Conservation (phyloP, 2,797 vertebrate species). For the Gouania willdenowi region DNA sequence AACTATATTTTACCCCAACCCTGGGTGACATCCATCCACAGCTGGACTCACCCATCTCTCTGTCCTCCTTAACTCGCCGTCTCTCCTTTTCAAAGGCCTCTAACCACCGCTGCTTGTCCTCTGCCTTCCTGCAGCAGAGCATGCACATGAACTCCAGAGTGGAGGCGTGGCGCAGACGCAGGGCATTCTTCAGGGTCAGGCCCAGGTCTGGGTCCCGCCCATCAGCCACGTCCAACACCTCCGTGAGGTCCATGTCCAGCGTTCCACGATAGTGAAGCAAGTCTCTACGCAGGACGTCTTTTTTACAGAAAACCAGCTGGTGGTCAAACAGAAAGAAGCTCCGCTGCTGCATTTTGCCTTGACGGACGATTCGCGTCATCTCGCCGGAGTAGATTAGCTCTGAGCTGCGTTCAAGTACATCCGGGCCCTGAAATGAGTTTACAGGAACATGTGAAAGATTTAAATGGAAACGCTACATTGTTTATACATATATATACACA, state of each 20-base stretch:
- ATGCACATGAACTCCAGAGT: conserved; percentile 80
- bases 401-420: conserved; percentile 86
- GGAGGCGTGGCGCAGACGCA: conserved; percentile 79
- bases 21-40: conserved; percentile 24
- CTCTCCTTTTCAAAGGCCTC: conserved; percentile 86
- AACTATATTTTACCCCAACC: no score
- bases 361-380: conserved; percentile 82
- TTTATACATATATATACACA: no score
- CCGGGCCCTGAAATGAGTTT: conserved; percentile 45
- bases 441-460: background rate
- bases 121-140: conserved; percentile 87
- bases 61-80: conserved; percentile 87
- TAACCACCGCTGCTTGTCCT: conserved; percentile 92
- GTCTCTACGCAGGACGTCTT: conserved; percentile 91
- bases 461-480: no score
- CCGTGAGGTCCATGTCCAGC: conserved; percentile 84
- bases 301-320: conserved; percentile 94
- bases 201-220: conserved; percentile 84
- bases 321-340: conserved; percentile 98
- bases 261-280: conserved; percentile 91
- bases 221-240: conserved; percentile 82
- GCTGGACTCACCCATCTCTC: conserved; percentile 86
- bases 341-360: conserved; percentile 93
- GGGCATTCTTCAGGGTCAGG: conserved; percentile 81
- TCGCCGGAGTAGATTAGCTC: conserved; percentile 96